phyloP scores from a whole-genome alignment of 1,140 invertebrate genomes.

The Ceratitis capitata region DNA sequence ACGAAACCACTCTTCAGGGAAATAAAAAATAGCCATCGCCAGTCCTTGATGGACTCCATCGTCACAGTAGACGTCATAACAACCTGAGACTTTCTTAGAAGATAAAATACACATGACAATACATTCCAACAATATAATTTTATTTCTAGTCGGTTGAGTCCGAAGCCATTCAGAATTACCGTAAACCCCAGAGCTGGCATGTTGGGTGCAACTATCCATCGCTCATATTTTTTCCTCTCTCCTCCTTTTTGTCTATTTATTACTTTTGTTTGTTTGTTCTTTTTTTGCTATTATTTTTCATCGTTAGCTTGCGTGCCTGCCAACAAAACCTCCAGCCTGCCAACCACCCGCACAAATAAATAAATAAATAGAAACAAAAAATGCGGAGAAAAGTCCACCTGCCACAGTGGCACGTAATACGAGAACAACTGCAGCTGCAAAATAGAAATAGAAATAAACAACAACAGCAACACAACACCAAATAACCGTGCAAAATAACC shows the following conservation, averaged over 20 bases:
- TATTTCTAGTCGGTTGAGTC: too few species aligned
- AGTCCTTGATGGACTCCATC: too few species aligned
- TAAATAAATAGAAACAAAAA: neutral
- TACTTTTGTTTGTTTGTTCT: neutral
- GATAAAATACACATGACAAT: too few species aligned
- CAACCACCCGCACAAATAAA: neutral
- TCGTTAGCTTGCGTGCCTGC: neutral
- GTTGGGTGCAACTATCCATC: neutral
- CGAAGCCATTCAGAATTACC: too few species aligned
- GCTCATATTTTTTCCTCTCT: neutral
- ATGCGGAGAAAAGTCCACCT: constrained; percentile 5
- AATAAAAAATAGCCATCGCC: too few species aligned
- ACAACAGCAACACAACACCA: neutral
- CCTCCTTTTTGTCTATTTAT: neutral
- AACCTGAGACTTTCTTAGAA: too few species aligned
- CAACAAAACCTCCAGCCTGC: neutral
- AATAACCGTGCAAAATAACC: constrained; percentile 17
- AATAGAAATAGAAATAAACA: constrained; percentile 15
- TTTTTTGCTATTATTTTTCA: neutral
- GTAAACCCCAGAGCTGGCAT: too few species aligned
- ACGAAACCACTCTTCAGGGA: too few species aligned
- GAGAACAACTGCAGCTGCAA: constrained; percentile 4
- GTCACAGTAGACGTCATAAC: too few species aligned
- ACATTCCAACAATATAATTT: too few species aligned
- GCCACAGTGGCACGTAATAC: constrained; percentile 14